Conservation (phyloP, 2,888 invertebrate species). For the Parochlus steinenii region DNA sequence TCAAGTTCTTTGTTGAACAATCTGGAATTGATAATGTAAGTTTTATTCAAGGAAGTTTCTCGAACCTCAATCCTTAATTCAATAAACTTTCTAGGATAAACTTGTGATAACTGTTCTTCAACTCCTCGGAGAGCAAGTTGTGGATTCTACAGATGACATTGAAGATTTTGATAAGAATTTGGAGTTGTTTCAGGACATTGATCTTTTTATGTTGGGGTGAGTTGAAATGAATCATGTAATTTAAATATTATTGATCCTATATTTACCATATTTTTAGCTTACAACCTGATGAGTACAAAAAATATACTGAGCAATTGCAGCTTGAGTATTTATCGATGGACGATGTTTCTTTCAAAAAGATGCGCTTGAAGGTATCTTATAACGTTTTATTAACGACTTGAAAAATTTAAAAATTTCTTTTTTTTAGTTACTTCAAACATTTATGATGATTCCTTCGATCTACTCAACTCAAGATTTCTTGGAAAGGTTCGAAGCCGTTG, state of each 20-base stretch:
- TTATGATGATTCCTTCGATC: slow-evolving; percentile 10
- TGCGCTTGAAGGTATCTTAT: slow-evolving; percentile 11
- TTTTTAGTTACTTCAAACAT: slow-evolving; percentile 10
- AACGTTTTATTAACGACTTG: no score
- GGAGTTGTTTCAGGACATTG: no score
- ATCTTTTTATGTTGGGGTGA: no score
- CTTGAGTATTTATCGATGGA: slow-evolving; percentile 3
- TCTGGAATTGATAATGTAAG: slow-evolving; percentile 10
- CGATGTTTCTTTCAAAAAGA: slow-evolving; percentile 3
- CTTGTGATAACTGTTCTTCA: no score
- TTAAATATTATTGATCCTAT: no score
- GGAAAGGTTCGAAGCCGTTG: slow-evolving; percentile 4
- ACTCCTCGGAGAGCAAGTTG: no score
- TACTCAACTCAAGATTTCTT: slow-evolving; percentile 1
- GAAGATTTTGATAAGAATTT: no score
- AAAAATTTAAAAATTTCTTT: no score
- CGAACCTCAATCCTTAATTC: background rate
- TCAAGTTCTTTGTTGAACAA: slow-evolving; percentile 6
- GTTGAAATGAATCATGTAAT: no score
- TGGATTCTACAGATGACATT: no score
- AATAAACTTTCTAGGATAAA: background rate
- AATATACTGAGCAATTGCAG: background rate
- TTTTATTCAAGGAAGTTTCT: background rate
- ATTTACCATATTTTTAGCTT: slow-evolving; percentile 11
- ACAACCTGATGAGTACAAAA: background rate